Base-by-base conservation (phyloP, 2,113 vertebrate genomes). In the Prionailurus viverrinus region DNA sequence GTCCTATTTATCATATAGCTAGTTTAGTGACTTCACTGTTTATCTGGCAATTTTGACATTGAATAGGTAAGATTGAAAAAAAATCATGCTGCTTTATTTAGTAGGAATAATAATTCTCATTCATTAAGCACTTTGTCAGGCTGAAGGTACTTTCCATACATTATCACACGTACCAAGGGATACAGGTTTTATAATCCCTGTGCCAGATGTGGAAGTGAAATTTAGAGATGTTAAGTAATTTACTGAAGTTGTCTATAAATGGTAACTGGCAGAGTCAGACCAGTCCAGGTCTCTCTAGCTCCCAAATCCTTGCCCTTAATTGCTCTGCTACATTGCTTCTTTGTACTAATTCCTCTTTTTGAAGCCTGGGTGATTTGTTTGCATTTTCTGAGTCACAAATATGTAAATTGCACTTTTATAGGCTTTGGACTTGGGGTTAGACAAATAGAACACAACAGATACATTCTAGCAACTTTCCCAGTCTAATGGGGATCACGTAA, bases 21-120 rank as follows among this genome's bases (percentile, higher is more conserved):
- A 33, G 27, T 84, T 90, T 61, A 88, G 71, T 14, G n/a, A 78
- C 61, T 91, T 27, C 13, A 85, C 27, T 79, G 21, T 65, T 96
- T 85, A 68, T 65, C 61, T 68, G 61, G 55, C 5, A 71, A 31
- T 92, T 94, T 94, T 58, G 45, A 68, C 33, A 55, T 55, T 78
- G 41, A 51, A 71, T 92, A 78, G 51, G 66, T 97, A 74, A 94
- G 91, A 83, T 0, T 36, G 18, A 48, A 81, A 94, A 82, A 87
- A 92, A 58, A 16, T 71, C 7, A 16, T 87, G 4, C 55, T 90
- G 45, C 53, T 81, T 81, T 31, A 41, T 69, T 94, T 87, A 74
- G 31, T 89, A 74, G 58, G 36, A 66, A 63, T 94, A 91, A 53
- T 92, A 55, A 73, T 39, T 89, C 36, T 85, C 21, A 66, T 21